These are phyloP conservation scores for Lampris megalopsis DNA, from an alignment of 2,113 vertebrate species.

Conservation along the genomic window DNA sequence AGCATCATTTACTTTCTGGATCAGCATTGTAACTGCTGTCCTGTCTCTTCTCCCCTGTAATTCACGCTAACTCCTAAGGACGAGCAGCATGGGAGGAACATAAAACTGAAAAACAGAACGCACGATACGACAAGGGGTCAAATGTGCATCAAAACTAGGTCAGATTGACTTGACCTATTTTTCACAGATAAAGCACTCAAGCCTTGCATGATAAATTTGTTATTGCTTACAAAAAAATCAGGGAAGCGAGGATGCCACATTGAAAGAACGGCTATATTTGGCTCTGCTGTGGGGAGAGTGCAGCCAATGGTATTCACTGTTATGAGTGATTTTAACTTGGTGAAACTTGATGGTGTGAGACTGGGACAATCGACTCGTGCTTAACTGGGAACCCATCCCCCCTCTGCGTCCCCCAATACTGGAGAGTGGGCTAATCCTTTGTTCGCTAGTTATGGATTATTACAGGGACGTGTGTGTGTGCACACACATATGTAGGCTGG, in stretches of 20 bases:
- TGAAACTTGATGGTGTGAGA: neutral
- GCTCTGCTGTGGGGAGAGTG: slow-evolving; percentile 12
- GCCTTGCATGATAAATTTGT: neutral
- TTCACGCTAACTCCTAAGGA: neutral
- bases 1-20: slow-evolving; percentile 46
- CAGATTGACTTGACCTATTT: neutral
- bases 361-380: slow-evolving; percentile 1
- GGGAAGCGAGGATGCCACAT: neutral
- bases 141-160: neutral
- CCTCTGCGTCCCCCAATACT: slow-evolving; percentile 28
- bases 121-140: neutral
- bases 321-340: neutral
- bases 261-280: slow-evolving; percentile 27
- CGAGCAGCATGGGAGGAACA: neutral
- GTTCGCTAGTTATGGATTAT: slow-evolving; percentile 77
- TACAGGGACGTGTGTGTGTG: slow-evolving; percentile 22
- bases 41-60: slow-evolving; percentile 2
- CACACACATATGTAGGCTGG: neutral
- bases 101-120: neutral
- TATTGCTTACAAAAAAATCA: neutral
- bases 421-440: slow-evolving; percentile 68
- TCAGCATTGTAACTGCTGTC: neutral
- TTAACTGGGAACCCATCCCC: slow-evolving; percentile 13
- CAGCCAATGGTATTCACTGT: neutral
- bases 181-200: neutral